A percentile compares a stretch with the other conserved stretches of the same genome.
Evolutionary conservation across 1,140 invertebrate species (phyloP).

Genomic region (Sminthurides bifidus): DNA sequence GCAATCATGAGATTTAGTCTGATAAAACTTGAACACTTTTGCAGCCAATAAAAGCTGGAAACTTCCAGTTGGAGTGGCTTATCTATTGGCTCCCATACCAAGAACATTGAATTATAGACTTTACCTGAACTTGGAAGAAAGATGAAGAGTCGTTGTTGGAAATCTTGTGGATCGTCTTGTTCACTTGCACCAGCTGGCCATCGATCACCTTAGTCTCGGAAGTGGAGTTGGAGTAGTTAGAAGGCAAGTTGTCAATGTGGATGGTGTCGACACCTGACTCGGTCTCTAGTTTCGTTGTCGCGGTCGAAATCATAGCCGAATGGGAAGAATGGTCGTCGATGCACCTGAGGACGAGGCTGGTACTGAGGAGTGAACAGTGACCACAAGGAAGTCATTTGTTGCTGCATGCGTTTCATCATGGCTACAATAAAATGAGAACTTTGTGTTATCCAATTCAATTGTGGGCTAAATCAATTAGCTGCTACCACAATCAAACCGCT

Average conservation of each 20-base stretch:
- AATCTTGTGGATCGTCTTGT: conserved; percentile 31
- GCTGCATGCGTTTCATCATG: conserved; percentile 28
- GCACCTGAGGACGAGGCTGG: conserved; percentile 2
- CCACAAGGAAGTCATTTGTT: conserved; percentile 29
- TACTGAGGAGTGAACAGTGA: conserved; percentile 15
- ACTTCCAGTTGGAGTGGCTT: not conserved
- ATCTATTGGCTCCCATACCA: not conserved
- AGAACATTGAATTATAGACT: not conserved
- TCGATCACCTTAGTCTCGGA: conserved; percentile 31
- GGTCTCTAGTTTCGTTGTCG: conserved; percentile 1
- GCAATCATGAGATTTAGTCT: not conserved
- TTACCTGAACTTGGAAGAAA: conserved; percentile 30
- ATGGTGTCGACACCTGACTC: not conserved
- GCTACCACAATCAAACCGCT: not conserved
- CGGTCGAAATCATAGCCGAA: not conserved
- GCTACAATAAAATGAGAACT: conserved; percentile 13
- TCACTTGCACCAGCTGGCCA: conserved; percentile 28
- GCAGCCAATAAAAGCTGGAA: not conserved
- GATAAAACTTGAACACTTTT: not conserved
- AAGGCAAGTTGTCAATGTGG: conserved; percentile 17
- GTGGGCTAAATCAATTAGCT: not conserved
- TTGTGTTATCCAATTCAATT: not conserved
- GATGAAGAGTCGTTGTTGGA: conserved; percentile 26
- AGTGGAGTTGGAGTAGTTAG: conserved; percentile 30
- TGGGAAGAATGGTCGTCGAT: conserved; percentile 12